Evolutionary conservation across 2,888 invertebrate species (phyloP), one percentile per base, ranked within the genome.

Genomic region (Listrodromus nycthemerus): DNA sequence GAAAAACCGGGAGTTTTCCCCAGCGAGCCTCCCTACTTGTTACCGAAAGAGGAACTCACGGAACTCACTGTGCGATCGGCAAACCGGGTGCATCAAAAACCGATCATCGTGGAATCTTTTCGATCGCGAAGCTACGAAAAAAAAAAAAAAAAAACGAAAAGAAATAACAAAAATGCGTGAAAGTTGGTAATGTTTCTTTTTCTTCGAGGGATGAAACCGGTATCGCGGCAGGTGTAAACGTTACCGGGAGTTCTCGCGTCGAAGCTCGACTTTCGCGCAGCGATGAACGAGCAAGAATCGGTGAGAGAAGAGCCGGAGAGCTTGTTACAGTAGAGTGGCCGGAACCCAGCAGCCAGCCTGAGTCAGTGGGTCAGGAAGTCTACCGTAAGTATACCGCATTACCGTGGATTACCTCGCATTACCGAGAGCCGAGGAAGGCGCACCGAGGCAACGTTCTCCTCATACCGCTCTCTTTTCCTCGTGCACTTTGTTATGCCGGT

Each of bases 331-430:
- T 71, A 37, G 73, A 75, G 74, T 61, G 79, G 81, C 76, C 55
- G 66, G 75, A 76, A 71, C 50, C 63, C 37, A 50, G 69, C 74
- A 67, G 82, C 78, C 74, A 58, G 71, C 75, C 58, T 79, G 70
- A 83, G 79, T 80, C 83, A 80, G 75, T 83, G 83, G 83, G 83
- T 83, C 83, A 83, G 83, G 83, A 83, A 83, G 80, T 83, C 80
- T 83, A 66, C 65, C 70, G 83, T 83, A 80, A 83, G 83, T 83
- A 83, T 80, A 83, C 80, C 80, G 80, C 80, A 83, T 83, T 83
- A 71, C 71, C 76, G 80, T 83, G 83, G 80, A 83, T 83, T 80
- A 83, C 80, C 83, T 83, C 80, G 83, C 76, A 83, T 80, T 83
- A 83, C 83, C 58, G 67, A 52, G 75, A 71, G 61, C 61, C 30